Conservation (phyloP, 1,140 invertebrate genomes). For the Drosophila oshimai region DNA sequence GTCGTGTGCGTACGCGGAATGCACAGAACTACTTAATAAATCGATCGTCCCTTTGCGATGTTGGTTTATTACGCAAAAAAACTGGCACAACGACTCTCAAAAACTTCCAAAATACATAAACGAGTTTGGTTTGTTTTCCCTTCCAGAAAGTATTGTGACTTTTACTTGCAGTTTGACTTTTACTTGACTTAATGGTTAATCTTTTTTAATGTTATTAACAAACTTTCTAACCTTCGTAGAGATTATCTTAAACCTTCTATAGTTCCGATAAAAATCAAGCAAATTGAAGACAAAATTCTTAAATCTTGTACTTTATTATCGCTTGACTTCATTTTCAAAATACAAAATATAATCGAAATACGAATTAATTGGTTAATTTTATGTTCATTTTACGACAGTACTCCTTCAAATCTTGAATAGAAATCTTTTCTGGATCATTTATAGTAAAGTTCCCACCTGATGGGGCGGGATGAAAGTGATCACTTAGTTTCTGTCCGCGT, state of each 20-base stretch:
- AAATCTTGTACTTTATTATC: no score
- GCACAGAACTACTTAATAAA: not conserved
- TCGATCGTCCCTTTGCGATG: constrained; percentile 9
- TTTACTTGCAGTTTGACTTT: not conserved
- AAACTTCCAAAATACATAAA: constrained; percentile 51
- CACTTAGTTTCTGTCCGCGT: not conserved
- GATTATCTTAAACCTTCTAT: no score
- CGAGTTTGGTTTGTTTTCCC: constrained; percentile 37
- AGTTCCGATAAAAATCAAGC: no score
- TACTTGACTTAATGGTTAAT: no score
- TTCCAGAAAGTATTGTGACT: not conserved
- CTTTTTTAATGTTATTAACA: no score
- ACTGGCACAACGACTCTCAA: constrained; percentile 52
- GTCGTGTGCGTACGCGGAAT: constrained; percentile 26
- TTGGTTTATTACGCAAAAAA: constrained; percentile 68
- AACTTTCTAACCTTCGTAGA: no score
- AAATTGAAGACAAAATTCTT: no score
- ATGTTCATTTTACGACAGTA: not conserved
- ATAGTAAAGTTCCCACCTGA: not conserved
- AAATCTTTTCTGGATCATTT: not conserved
- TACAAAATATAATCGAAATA: no score
- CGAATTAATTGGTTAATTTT: not conserved
- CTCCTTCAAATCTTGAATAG: not conserved
- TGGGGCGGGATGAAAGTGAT: not conserved
- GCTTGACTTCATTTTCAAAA: no score